Conservation (phyloP, 2,888 invertebrate species). For the Heliothis peltigera region DNA sequence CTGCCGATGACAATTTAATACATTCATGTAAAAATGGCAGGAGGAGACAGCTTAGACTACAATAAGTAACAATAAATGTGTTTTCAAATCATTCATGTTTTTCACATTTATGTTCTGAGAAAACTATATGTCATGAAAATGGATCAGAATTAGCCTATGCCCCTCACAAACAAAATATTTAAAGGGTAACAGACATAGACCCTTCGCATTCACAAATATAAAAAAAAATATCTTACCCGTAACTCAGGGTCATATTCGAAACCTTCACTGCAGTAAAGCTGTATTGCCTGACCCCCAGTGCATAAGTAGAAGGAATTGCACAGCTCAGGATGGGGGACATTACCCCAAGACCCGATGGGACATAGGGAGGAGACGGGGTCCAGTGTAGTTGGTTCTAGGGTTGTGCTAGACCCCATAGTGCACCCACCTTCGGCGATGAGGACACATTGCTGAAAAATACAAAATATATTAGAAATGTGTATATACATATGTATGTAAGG, state of each 20-base stretch:
- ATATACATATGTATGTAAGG: too few species aligned
- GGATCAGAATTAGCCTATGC: too few species aligned
- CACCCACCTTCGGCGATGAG: conserved; percentile 66
- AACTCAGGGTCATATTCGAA: conserved; percentile 64
- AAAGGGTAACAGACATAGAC: too few species aligned
- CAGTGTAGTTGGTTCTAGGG: conserved; percentile 15
- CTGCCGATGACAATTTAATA: too few species aligned
- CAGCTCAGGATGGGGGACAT: conserved; percentile 33
- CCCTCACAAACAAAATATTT: too few species aligned
- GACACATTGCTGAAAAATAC: conserved; percentile 56
- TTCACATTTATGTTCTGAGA: too few species aligned
- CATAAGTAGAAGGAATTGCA: conserved; percentile 62
- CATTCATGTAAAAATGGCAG: too few species aligned
- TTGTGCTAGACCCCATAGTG: conserved; percentile 45
- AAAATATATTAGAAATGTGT: too few species aligned
- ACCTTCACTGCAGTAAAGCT: conserved; percentile 62
- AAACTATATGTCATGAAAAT: too few species aligned
- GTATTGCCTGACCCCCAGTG: conserved; percentile 58
- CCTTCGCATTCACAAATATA: background rate
- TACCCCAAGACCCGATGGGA: conserved; percentile 43
- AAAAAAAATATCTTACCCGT: conserved; percentile 19
- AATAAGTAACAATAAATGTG: too few species aligned
- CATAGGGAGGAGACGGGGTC: conserved; percentile 21
- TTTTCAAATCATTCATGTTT: too few species aligned
- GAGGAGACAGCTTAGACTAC: too few species aligned